Base-by-base conservation (phyloP, 2,888 invertebrate genomes). In the Scaptomyza flava region DNA sequence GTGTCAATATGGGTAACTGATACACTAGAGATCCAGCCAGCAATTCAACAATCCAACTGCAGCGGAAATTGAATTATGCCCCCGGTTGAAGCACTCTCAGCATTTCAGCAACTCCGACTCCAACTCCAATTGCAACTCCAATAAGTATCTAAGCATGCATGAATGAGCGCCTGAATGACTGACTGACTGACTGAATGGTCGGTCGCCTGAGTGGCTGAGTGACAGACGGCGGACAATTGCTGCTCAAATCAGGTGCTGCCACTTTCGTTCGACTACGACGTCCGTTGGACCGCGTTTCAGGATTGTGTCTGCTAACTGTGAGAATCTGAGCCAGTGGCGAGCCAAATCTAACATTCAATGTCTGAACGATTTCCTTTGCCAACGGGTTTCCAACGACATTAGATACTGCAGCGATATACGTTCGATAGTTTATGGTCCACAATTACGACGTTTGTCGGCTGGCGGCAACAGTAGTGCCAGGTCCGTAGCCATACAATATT, bases 1-100 rank as follows among this genome's bases (percentile, higher is more conserved):
- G 79, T 88, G 89, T 86, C 84, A 84, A 86, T 87, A 83, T 88
- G 71, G 72, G 74, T 77, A 88, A 88, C 84, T 77, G 84, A 84
- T 84, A 84, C 82, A 77, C 72, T 77, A 62, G 78, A 71, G 77
- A 74, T 59, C 61, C 12, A 43, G 23, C 50, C 41, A 64, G 52
- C 61, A 47, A 52, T 45, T 43, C 36, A 61, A 31, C 61, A 56
- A 62, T 53, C 54, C 59, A 54, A 64, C 57, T 56, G 57, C 72
- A 76, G 65, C 84, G 84, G 84, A 84, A 84, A 88, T 84, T 84
- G 79, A 88, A 84, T 88, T 84, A 84, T 84, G 81, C 82, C 81
- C 71, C 85, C 54, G 52, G 56, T 51, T 12, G 59, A 59, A 58
- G 54, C 42, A 45, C 56, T 36, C 66, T 48, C 54, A 45, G 38